Percentiles rank a stretch among this genome's conserved stretches.
phyloP scores from a whole-genome alignment of 2,888 invertebrate species.

The Ornithoptera priamus region DNA sequence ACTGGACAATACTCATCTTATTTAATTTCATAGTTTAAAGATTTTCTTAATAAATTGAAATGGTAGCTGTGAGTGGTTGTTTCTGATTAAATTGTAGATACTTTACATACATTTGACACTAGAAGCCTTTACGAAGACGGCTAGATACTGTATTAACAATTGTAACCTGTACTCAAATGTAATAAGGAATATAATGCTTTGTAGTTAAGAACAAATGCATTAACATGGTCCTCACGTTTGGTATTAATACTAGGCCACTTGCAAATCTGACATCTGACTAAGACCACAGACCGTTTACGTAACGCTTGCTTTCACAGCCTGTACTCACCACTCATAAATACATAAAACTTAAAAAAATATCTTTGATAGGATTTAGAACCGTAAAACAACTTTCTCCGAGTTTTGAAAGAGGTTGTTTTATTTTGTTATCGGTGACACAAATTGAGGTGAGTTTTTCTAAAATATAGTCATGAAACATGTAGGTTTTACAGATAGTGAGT shows the following conservation, averaged over 20 bases:
- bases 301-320: slow-evolving; percentile 55
- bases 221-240: slow-evolving; percentile 31
- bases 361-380: slow-evolving; percentile 7
- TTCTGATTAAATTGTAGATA: slow-evolving; percentile 19
- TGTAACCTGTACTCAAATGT: slow-evolving; percentile 1
- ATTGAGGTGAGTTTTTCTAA: background rate
- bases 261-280: slow-evolving; percentile 34
- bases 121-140: slow-evolving; percentile 3
- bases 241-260: slow-evolving; percentile 33
- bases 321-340: slow-evolving; percentile 13
- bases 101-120: slow-evolving; percentile 6
- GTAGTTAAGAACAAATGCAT: slow-evolving; percentile 11
- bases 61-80: slow-evolving; percentile 16
- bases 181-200: slow-evolving; percentile 7
- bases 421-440: background rate
- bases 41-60: slow-evolving; percentile 15
- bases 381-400: slow-evolving; percentile 15
- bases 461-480: background rate
- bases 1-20: slow-evolving; percentile 18
- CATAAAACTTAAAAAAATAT: slow-evolving; percentile 16
- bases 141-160: background rate
- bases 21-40: slow-evolving; percentile 2
- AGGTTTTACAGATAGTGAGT: no score
- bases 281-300: slow-evolving; percentile 46
- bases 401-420: background rate